phyloP scores from a whole-genome alignment of 2,888 invertebrate genomes.

The Limulus polyphemus region DNA sequence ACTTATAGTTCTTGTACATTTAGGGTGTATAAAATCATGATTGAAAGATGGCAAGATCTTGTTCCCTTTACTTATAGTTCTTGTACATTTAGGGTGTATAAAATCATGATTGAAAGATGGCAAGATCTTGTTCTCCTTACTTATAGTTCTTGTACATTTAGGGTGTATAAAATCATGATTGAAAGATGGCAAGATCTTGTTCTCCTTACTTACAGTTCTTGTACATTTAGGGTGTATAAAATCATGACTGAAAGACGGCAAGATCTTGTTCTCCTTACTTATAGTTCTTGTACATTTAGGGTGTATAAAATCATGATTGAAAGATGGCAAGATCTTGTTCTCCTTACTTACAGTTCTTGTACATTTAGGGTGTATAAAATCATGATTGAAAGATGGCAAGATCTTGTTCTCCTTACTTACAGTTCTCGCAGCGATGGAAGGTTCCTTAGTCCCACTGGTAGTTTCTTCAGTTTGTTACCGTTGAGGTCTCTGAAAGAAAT shows the following conservation, averaged over 20 bases:
- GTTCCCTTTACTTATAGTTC: too few relatives aligned
- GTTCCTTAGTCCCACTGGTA: conserved; percentile 11
- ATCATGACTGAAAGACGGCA: too few relatives aligned
- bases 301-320: too few relatives aligned
- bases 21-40: too few relatives aligned
- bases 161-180: too few relatives aligned
- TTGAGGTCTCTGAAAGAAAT: conserved; percentile 18
- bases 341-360: not conserved
- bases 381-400: too few relatives aligned
- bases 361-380: not conserved
- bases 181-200: too few relatives aligned
- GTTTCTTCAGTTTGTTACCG: conserved; percentile 13
- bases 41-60: too few relatives aligned
- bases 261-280: too few relatives aligned
- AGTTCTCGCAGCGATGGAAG: conserved; percentile 13
- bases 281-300: too few relatives aligned
- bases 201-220: conserved; percentile 15
- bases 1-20: too few relatives aligned
- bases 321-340: too few relatives aligned
- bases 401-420: conserved; percentile 8
- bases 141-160: conserved; percentile 11
- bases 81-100: not conserved
- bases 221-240: not conserved
- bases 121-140: not conserved
- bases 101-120: not conserved